Evolutionary conservation across 1,140 invertebrate genomes (phyloP).

Genomic region (Drosophila ercepeae): DNA sequence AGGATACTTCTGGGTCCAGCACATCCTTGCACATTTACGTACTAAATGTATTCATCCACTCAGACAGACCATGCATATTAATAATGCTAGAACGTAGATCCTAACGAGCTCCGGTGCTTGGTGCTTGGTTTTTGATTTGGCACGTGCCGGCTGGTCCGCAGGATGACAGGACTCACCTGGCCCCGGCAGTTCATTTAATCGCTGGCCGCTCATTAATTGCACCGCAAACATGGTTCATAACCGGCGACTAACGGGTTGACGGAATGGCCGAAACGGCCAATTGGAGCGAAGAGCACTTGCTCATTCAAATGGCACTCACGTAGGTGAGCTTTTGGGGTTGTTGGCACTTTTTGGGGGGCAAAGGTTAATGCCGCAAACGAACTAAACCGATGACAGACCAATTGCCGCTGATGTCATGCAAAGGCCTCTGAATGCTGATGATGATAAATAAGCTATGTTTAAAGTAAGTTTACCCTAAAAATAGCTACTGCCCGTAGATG

Average conservation of each 20-base stretch:
- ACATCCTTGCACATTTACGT: constrained; percentile 55
- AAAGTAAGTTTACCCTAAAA: constrained; percentile 21
- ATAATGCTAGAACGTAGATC: constrained; percentile 31
- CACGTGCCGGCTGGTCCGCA: constrained; percentile 34
- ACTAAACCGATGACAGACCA: constrained; percentile 27
- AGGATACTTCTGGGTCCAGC: background rate
- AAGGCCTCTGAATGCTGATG: background rate
- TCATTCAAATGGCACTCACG: constrained; percentile 54
- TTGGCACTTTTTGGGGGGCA: constrained; percentile 7
- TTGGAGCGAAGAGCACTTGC: background rate
- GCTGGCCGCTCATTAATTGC: constrained; percentile 54
- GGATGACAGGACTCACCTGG: constrained; percentile 15
- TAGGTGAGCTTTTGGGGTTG: constrained; percentile 25
- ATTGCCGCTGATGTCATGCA: constrained; percentile 27
- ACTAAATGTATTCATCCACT: constrained; percentile 50
- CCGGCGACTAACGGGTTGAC: constrained; percentile 38
- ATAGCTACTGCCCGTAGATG: constrained; percentile 17
- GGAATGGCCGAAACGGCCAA: background rate
- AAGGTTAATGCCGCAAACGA: constrained; percentile 24
- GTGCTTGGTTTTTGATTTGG: constrained; percentile 24
- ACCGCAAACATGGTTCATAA: constrained; percentile 48
- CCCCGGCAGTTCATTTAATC: constrained; percentile 50
- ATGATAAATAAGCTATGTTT: constrained; percentile 1
- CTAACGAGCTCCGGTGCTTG: constrained; percentile 51
- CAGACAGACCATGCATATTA: constrained; percentile 73